Conservation (phyloP, 2,113 vertebrate genomes). For the Misgurnus anguillicaudatus region DNA sequence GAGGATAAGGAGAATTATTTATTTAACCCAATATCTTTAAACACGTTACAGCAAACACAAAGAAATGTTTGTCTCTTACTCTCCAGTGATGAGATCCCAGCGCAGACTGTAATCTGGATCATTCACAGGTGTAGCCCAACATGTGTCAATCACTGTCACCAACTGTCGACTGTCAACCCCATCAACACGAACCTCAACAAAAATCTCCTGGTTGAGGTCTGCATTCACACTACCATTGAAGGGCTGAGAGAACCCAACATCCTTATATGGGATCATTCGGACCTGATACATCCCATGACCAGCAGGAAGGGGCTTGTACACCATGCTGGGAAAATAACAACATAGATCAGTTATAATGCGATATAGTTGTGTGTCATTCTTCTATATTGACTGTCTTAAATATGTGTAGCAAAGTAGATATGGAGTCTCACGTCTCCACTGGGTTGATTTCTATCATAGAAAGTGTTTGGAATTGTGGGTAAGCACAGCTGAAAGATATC, state of each 20-base stretch:
- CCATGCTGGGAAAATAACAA: slow-evolving; percentile 2
- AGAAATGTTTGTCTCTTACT: slow-evolving; percentile 38
- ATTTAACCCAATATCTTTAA: too few relatives aligned
- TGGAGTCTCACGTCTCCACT: slow-evolving; percentile 29
- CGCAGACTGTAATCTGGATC: slow-evolving; percentile 38
- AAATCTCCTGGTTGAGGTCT: slow-evolving; percentile 27
- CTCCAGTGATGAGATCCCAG: slow-evolving; percentile 50
- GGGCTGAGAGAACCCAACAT: slow-evolving; percentile 33
- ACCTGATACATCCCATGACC: slow-evolving; percentile 37
- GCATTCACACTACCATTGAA: slow-evolving; percentile 30
- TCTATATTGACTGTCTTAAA: too few relatives aligned
- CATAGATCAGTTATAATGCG: neutral
- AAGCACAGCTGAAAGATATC: slow-evolving; percentile 2
- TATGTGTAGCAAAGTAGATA: too few relatives aligned
- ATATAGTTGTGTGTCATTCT: too few relatives aligned
- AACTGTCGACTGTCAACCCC: slow-evolving; percentile 42
- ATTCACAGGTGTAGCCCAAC: slow-evolving; percentile 48
- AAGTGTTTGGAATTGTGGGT: slow-evolving; percentile 27
- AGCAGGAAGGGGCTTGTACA: slow-evolving; percentile 11
- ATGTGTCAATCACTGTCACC: slow-evolving; percentile 29
- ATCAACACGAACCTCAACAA: slow-evolving; percentile 29
- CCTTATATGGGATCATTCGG: slow-evolving; percentile 42
- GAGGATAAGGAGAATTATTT: neutral
- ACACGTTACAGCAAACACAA: too few relatives aligned
- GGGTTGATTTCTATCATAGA: slow-evolving; percentile 17